These are phyloP conservation scores for Sitodiplosis mosellana DNA, from an alignment of 1,140 invertebrate genomes.

Conservation along the genomic window DNA sequence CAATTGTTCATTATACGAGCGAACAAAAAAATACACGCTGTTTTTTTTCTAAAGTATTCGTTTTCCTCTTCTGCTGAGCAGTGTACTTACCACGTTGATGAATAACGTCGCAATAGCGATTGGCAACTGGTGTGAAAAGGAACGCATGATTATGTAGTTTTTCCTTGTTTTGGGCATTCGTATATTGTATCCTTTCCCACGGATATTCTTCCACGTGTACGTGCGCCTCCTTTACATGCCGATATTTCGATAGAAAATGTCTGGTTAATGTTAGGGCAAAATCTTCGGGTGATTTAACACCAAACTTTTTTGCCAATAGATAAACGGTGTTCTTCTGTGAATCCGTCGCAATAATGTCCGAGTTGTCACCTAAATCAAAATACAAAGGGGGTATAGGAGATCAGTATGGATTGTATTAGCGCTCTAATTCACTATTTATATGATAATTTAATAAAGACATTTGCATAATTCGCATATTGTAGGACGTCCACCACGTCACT, in stretches of 20 bases:
- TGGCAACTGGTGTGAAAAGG: slow-evolving; percentile 39
- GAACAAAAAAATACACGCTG: background rate
- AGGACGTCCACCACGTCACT: too few relatives aligned
- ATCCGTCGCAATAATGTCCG: slow-evolving; percentile 58
- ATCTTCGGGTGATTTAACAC: slow-evolving; percentile 50
- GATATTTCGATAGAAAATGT: slow-evolving; percentile 53
- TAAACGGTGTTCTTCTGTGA: slow-evolving; percentile 72
- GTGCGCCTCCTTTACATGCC: slow-evolving; percentile 44
- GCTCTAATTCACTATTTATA: too few relatives aligned
- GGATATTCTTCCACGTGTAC: slow-evolving; percentile 49
- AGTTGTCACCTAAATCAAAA: slow-evolving; percentile 35
- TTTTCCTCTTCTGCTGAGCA: background rate
- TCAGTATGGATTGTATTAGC: too few relatives aligned
- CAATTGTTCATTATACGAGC: too few relatives aligned
- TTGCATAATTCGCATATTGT: too few relatives aligned
- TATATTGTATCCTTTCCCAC: slow-evolving; percentile 44
- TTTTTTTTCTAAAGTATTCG: background rate
- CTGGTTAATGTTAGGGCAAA: slow-evolving; percentile 47
- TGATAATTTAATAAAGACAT: too few relatives aligned
- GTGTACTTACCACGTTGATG: slow-evolving; percentile 36
- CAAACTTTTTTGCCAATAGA: slow-evolving; percentile 53
- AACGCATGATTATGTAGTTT: slow-evolving; percentile 51
- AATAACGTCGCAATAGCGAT: slow-evolving; percentile 41
- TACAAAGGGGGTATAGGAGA: too few relatives aligned
- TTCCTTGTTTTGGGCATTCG: slow-evolving; percentile 7